A percentile compares a stretch with the other conserved stretches of the same genome.
phyloP scores from a whole-genome alignment of 2,888 invertebrate species.

The Metacarcinus magister region DNA sequence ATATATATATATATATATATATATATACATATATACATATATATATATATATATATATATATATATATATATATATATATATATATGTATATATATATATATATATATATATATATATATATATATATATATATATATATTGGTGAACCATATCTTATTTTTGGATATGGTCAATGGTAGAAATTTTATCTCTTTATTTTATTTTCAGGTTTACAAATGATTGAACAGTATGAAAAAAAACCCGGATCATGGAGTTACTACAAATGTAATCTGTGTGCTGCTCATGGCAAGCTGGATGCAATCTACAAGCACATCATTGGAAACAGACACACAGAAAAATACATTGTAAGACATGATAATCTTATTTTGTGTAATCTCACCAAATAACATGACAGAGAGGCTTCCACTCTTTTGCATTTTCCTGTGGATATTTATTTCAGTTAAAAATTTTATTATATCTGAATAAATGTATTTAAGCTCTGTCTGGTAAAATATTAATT shows the following conservation, averaged over 20 bases:
- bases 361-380: not conserved
- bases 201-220: slow-evolving; percentile 68
- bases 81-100: too few relatives aligned
- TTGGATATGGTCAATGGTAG: not conserved
- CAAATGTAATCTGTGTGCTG: slow-evolving; percentile 72
- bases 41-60: too few relatives aligned
- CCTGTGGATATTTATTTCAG: not conserved
- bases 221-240: slow-evolving; percentile 57
- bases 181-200: not conserved
- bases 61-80: too few relatives aligned
- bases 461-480: too few relatives aligned
- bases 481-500: too few relatives aligned
- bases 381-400: not conserved
- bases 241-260: not conserved
- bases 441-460: not conserved
- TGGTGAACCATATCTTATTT: not conserved
- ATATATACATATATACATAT: too few relatives aligned
- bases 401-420: not conserved
- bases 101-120: too few relatives aligned
- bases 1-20: too few relatives aligned
- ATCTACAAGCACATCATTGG: slow-evolving; percentile 73
- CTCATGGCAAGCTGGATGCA: slow-evolving; percentile 70
- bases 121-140: too few relatives aligned
- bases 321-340: slow-evolving; percentile 73
- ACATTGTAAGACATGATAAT: slow-evolving; percentile 62